phyloP scores from a whole-genome alignment of 2,797 vertebrate species.

The Peromyscus nudipes region DNA sequence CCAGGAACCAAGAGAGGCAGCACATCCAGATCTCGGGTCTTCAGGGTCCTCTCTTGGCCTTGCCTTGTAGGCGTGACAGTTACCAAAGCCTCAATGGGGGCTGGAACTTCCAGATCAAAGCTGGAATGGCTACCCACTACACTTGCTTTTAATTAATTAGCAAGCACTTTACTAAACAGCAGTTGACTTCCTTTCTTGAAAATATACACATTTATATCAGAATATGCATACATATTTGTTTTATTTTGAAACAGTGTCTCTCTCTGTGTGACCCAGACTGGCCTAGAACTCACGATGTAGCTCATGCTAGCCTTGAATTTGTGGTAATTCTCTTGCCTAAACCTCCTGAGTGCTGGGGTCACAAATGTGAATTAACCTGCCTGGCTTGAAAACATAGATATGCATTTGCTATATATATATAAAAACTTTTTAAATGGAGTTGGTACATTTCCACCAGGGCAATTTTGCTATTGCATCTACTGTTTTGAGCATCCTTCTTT shows the following conservation, averaged over 20 bases:
- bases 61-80: no score
- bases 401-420: not conserved
- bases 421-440: slow-evolving; percentile 15
- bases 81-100: no score
- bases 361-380: not conserved
- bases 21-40: no score
- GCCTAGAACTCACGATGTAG: not conserved
- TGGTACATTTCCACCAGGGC: slow-evolving; percentile 19
- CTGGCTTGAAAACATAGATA: not conserved
- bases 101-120: no score
- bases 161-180: not conserved
- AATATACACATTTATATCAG: not conserved
- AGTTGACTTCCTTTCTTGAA: slow-evolving; percentile 9
- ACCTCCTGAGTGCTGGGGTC: not conserved
- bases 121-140: no score
- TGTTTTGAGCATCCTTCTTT: not conserved
- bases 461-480: not conserved
- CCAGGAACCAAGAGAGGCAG: no score
- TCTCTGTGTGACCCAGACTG: not conserved
- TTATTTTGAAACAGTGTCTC: not conserved
- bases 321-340: not conserved
- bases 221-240: not conserved
- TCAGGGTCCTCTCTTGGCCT: no score
- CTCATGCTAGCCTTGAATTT: not conserved
- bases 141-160: slow-evolving; percentile 12